Conservation (phyloP, 1,140 invertebrate genomes). For the Eueides isabella region DNA sequence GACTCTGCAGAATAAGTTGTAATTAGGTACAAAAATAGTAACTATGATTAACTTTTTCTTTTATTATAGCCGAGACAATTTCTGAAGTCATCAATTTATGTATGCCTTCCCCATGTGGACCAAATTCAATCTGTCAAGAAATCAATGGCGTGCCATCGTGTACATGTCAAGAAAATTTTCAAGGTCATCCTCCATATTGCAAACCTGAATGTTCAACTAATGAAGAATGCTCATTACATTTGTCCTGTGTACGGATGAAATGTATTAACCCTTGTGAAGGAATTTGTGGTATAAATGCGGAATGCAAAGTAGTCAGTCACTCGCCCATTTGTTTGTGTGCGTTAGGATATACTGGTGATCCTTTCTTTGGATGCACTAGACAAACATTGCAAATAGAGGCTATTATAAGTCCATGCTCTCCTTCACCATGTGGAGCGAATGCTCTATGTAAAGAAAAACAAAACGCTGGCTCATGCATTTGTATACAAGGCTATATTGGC, state of each 20-base stretch:
- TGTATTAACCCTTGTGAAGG: slow-evolving; percentile 88
- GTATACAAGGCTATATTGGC: slow-evolving; percentile 86
- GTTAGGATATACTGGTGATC: slow-evolving; percentile 85
- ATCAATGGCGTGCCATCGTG: slow-evolving; percentile 89
- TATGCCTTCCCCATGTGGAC: slow-evolving; percentile 90
- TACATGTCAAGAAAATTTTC: slow-evolving; percentile 88
- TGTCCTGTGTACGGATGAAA: slow-evolving; percentile 89
- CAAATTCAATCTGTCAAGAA: slow-evolving; percentile 89
- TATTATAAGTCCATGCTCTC: slow-evolving; percentile 82
- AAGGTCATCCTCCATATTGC: slow-evolving; percentile 90
- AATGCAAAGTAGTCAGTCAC: slow-evolving; percentile 90
- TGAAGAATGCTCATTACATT: slow-evolving; percentile 88
- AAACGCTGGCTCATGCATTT: slow-evolving; percentile 86
- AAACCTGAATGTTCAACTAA: slow-evolving; percentile 89
- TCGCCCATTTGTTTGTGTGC: slow-evolving; percentile 88
- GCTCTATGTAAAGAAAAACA: slow-evolving; percentile 86
- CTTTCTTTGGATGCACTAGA: slow-evolving; percentile 84
- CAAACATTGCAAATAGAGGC: slow-evolving; percentile 62
- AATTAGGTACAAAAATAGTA: neutral
- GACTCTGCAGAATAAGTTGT: neutral
- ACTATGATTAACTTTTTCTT: neutral
- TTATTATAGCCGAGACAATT: slow-evolving; percentile 62
- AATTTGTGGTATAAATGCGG: slow-evolving; percentile 86
- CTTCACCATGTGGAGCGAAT: slow-evolving; percentile 89
- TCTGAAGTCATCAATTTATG: slow-evolving; percentile 86